Percentiles rank a stretch among this genome's conserved stretches.
phyloP scores from a whole-genome alignment of 2,888 invertebrate species.

The Onthophagus sagittarius region DNA sequence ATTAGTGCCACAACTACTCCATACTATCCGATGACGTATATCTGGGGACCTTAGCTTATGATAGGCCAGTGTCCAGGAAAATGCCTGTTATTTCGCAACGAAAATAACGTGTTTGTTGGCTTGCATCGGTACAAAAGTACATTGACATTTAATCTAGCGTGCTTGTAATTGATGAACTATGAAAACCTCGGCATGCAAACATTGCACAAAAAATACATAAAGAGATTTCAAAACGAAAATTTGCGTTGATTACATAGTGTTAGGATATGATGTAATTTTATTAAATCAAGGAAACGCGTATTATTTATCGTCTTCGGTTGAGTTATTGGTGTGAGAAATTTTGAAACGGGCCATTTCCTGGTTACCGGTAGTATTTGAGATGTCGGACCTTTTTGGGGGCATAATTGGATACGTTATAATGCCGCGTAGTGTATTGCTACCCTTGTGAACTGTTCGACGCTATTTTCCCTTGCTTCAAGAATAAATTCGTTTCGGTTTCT shows the following conservation, averaged over 20 bases:
- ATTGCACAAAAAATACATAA: not conserved
- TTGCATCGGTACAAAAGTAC: not conserved
- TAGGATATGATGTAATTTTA: no score
- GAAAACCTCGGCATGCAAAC: not conserved
- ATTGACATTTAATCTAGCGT: not conserved
- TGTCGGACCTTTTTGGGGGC: constrained; percentile 1
- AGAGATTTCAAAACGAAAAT: not conserved
- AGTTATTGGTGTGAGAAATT: constrained; percentile 5
- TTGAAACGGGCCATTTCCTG: not conserved
- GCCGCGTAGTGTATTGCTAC: not conserved
- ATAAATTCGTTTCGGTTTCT: constrained; percentile 14
- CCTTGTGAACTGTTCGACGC: constrained; percentile 7
- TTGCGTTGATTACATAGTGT: no score
- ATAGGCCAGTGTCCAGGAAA: not conserved
- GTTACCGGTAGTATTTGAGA: not conserved
- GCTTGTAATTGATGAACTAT: not conserved
- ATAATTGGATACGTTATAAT: constrained; percentile 10
- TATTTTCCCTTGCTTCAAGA: constrained; percentile 12
- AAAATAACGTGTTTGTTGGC: not conserved
- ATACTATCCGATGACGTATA: not conserved
- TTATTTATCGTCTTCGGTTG: not conserved
- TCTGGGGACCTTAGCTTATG: not conserved
- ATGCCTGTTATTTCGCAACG: not conserved
- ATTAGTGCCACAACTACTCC: not conserved
- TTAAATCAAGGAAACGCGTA: not conserved